Evolutionary conservation across 2,797 vertebrate genomes (phyloP).

Genomic region (Siniperca obscura): DNA sequence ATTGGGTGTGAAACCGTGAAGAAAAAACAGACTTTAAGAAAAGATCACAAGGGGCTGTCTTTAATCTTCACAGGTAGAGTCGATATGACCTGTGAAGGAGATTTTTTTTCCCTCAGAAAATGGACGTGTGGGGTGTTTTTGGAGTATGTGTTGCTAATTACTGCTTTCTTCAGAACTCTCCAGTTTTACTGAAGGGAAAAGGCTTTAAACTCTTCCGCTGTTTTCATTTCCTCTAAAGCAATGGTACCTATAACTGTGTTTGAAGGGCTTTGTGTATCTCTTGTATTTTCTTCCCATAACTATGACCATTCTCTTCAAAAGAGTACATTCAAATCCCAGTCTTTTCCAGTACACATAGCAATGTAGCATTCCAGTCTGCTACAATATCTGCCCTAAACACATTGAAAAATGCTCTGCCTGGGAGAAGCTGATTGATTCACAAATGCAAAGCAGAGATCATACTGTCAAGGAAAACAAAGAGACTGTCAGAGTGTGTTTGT

Average conservation of each 20-base stretch:
- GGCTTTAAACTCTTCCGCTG: not conserved
- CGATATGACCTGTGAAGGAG: conserved; percentile 36
- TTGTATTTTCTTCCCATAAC: conserved; percentile 5
- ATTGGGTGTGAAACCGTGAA: conserved; percentile 34
- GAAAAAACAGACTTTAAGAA: conserved; percentile 34
- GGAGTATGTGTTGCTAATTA: conserved; percentile 38
- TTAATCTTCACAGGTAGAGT: conserved; percentile 49
- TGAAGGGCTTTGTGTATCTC: conserved; percentile 20
- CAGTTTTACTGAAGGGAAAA: not conserved
- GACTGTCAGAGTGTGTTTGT: conserved; percentile 56
- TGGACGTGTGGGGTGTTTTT: not conserved
- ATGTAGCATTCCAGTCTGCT: conserved; percentile 1
- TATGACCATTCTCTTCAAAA: conserved; percentile 21
- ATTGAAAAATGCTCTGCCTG: conserved; percentile 51
- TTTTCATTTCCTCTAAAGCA: conserved; percentile 18
- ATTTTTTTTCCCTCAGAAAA: conserved; percentile 29
- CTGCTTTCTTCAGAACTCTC: conserved; percentile 15
- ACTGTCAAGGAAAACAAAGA: conserved; percentile 70
- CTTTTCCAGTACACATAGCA: conserved; percentile 5
- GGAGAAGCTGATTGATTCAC: conserved; percentile 64
- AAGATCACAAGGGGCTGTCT: conserved; percentile 7
- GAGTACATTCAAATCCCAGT: not conserved
- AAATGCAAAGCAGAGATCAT: conserved; percentile 61
- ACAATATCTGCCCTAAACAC: conserved; percentile 53
- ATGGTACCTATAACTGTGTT: not conserved